phyloP scores from a whole-genome alignment of 2,797 vertebrate genomes.

The Galago senegalensis region DNA sequence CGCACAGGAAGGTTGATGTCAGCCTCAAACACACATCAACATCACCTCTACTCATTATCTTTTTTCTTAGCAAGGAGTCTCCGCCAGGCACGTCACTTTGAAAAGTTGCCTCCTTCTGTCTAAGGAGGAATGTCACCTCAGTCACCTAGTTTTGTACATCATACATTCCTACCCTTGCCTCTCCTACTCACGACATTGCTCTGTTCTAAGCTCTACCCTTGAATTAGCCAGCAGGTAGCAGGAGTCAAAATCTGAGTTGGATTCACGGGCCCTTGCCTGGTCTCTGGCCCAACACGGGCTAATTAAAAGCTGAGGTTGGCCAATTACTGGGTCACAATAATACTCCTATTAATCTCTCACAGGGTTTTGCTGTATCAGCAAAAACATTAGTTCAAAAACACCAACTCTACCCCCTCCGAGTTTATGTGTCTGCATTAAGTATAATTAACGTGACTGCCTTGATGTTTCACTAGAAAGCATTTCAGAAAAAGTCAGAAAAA shows the following conservation, averaged over 20 bases:
- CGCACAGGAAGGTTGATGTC: slow-evolving; percentile 76
- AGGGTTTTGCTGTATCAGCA: slow-evolving; percentile 31
- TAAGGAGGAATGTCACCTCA: neutral
- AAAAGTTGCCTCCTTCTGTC: slow-evolving; percentile 61
- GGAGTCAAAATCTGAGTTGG: neutral
- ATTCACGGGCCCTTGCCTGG: neutral
- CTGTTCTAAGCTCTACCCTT: neutral
- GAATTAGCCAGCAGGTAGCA: neutral
- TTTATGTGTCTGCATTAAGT: slow-evolving; percentile 33
- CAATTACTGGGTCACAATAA: slow-evolving; percentile 76
- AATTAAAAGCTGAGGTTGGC: slow-evolving; percentile 77
- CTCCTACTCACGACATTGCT: neutral
- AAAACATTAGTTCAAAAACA: slow-evolving; percentile 68
- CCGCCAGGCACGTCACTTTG: neutral
- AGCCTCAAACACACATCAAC: slow-evolving; percentile 76
- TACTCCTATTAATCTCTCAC: slow-evolving; percentile 66
- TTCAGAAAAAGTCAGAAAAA: slow-evolving; percentile 24
- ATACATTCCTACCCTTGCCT: neutral
- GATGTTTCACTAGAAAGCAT: slow-evolving; percentile 62
- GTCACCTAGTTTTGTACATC: neutral
- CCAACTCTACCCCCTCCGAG: neutral
- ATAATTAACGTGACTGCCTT: slow-evolving; percentile 75
- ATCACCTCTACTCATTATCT: slow-evolving; percentile 66
- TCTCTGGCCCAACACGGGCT: neutral
- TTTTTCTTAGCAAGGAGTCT: slow-evolving; percentile 51